Percentiles rank a stretch among this genome's conserved stretches.
phyloP scores from a whole-genome alignment of 2,888 invertebrate genomes.

The Trachelus iudaicus region DNA sequence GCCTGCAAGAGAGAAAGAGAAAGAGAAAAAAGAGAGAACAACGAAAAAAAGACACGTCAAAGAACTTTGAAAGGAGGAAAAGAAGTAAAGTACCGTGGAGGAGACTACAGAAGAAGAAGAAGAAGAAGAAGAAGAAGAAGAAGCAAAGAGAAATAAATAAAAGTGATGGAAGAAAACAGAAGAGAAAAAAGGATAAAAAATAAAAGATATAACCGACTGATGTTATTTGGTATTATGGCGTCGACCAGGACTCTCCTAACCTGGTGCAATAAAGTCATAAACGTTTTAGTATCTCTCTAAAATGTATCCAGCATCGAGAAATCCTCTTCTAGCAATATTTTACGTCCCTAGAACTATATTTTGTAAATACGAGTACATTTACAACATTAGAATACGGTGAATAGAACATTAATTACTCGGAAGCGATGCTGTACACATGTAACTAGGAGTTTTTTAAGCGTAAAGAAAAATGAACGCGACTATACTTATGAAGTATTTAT shows the following conservation, averaged over 20 bases:
- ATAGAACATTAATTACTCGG: background rate
- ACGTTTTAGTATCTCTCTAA: conserved; percentile 30
- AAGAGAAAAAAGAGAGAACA: background rate
- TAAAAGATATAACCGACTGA: background rate
- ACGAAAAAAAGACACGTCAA: background rate
- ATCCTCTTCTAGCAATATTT: background rate
- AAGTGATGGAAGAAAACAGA: background rate
- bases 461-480: background rate
- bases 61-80: background rate
- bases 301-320: conserved; percentile 1
- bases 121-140: background rate
- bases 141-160: background rate
- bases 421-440: background rate
- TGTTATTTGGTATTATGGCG: conserved; percentile 5
- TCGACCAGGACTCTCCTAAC: conserved; percentile 17
- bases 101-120: background rate
- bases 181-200: background rate
- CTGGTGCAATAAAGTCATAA: conserved; percentile 44
- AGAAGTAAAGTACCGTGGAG: background rate
- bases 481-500: background rate
- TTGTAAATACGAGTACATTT: background rate
- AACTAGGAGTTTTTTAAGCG: background rate
- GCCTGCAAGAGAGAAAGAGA: background rate
- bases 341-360: background rate
- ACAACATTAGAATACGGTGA: background rate